Conservation (phyloP, 2,888 invertebrate genomes). For the Alloplasta piceator region DNA sequence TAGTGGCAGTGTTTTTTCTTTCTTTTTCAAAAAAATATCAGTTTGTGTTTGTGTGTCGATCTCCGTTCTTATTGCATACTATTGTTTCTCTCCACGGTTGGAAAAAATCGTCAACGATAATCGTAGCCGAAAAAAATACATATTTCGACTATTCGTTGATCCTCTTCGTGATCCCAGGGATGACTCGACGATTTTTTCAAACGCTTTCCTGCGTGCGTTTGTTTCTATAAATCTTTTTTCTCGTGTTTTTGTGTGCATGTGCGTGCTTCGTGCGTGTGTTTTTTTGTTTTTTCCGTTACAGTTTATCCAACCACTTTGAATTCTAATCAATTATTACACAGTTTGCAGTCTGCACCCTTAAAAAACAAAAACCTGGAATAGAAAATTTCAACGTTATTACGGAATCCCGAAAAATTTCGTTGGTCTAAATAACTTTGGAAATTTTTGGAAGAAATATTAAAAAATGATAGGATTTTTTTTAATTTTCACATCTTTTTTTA, state of each 20-base stretch:
- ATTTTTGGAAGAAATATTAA: too few relatives aligned
- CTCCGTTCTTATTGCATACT: not conserved
- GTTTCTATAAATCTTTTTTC: constrained; percentile 58
- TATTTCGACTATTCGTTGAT: constrained; percentile 68
- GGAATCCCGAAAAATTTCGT: not conserved
- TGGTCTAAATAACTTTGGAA: too few relatives aligned
- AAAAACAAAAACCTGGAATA: constrained; percentile 75
- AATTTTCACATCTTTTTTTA: too few relatives aligned
- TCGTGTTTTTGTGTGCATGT: constrained; percentile 66
- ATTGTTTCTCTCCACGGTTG: constrained; percentile 11
- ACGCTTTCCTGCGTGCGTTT: constrained; percentile 61
- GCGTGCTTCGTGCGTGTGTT: constrained; percentile 62
- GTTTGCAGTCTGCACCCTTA: constrained; percentile 78
- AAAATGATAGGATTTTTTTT: too few relatives aligned
- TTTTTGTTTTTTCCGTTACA: constrained; percentile 65
- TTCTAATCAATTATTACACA: constrained; percentile 74
- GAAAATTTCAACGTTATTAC: constrained; percentile 15
- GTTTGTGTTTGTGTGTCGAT: not conserved
- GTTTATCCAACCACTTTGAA: constrained; percentile 77
- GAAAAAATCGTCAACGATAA: constrained; percentile 72
- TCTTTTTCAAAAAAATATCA: not conserved
- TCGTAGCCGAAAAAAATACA: constrained; percentile 66
- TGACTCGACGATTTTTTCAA: constrained; percentile 71
- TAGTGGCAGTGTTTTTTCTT: not conserved
- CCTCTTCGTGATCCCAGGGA: constrained; percentile 78